A percentile compares a stretch with the other conserved stretches of the same genome.
phyloP scores from a whole-genome alignment of 2,888 invertebrate species.

The Callyntrura sp. region DNA sequence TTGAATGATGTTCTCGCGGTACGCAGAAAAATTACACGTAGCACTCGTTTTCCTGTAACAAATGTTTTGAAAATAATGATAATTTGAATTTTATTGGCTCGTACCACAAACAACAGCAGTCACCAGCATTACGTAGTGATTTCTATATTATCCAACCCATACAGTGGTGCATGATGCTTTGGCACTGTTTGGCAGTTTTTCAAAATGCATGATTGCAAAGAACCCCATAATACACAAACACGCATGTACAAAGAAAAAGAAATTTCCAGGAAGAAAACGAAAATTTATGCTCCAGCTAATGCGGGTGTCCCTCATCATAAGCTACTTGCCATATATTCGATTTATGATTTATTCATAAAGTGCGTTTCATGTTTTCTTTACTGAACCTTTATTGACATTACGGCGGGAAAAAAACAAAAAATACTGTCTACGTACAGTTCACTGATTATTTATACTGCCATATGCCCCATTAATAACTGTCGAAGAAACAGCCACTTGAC shows the following conservation, averaged over 20 bases:
- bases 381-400: conserved; percentile 28
- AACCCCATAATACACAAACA: not conserved
- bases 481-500: conserved; percentile 23
- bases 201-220: too few relatives aligned
- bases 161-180: not conserved
- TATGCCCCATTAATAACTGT: conserved; percentile 41
- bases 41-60: not conserved
- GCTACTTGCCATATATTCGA: conserved; percentile 40
- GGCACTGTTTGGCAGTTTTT: conserved; percentile 55
- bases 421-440: conserved; percentile 10
- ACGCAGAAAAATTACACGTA: not conserved
- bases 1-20: too few relatives aligned
- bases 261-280: conserved; percentile 48
- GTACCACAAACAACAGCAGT: not conserved
- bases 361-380: conserved; percentile 4
- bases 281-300: not conserved
- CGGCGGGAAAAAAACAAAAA: not conserved
- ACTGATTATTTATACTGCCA: not conserved
- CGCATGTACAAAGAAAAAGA: not conserved
- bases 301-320: conserved; percentile 43
- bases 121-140: not conserved
- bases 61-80: conserved; percentile 42
- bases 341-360: conserved; percentile 56
- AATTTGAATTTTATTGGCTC: not conserved
- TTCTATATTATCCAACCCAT: not conserved